Evolutionary conservation across 2,888 invertebrate species (phyloP), one percentile per base, ranked within the genome.

Genomic region (Scaptodrosophila latifasciaeformis): DNA sequence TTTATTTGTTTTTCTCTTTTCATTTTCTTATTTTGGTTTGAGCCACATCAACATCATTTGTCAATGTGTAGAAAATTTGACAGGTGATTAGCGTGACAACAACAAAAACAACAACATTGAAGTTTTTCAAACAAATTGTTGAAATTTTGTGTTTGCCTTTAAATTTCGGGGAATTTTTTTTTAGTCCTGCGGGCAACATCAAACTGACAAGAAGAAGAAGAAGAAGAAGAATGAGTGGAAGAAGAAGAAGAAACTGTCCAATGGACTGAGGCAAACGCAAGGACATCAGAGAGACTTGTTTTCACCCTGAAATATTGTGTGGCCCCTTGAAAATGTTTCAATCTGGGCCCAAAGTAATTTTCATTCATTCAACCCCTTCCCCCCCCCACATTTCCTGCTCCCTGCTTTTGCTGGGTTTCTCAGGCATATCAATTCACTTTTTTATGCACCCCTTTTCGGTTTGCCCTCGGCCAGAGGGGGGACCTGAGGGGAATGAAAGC

Each of bases 371-470:
- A 4, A 10, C 5, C 15, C 7, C 7, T 40, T 27, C 4, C 31
- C 19, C 18, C n/a, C 37, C 15, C 31, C 30, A 52, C 43, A 31
- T 47, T 35, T 30, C 24, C 63, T 24, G 24, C 4, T 5, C 3
- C 4, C 24, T 5, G 69, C 80, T 69, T 72, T 72, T 72, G 59
- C 78, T 53, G 63, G 81, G 81, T 80, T 81, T 81, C 74, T 75
- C 74, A 75, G 79, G 75, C 81, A 81, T 75, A 81, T 75, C 81
- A 79, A 81, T 75, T 79, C 76, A 59, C 72, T 78, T 75, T 67
- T 37, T 13, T 12, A 2, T 70, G 51, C 71, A 64, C 50, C 71
- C 67, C 54, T 54, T 10, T 6, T 30, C 24, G 42, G 44, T n/a
- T 50, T 29, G 54, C 15, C 30, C 34, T 19, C 2, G 19, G 13